A percentile compares a stretch with the other conserved stretches of the same genome.
phyloP scores from a whole-genome alignment of 1,140 invertebrate genomes.

The Holcopasites calliopsidis region DNA sequence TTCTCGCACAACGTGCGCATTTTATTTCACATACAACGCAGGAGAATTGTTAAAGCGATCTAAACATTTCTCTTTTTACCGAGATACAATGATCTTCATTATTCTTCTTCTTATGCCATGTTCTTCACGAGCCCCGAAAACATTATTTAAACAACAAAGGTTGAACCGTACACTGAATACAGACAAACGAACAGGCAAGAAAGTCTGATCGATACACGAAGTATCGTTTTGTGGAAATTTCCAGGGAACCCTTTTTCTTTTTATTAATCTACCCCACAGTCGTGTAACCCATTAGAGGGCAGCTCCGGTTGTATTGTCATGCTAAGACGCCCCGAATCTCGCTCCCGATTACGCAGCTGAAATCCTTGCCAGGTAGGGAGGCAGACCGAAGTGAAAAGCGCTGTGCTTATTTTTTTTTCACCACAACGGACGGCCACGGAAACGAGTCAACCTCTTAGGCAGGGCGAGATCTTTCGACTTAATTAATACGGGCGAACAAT shows the following conservation, averaged over 20 bases:
- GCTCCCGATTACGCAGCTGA: conserved; percentile 52
- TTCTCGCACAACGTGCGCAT: too few relatives aligned
- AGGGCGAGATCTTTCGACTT: conserved; percentile 37
- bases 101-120: too few relatives aligned
- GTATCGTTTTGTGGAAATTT: conserved; percentile 73
- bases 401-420: conserved; percentile 47
- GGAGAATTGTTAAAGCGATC: too few relatives aligned
- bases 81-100: too few relatives aligned
- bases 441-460: conserved; percentile 22
- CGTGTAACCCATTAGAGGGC: conserved; percentile 62
- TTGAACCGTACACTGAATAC: too few relatives aligned
- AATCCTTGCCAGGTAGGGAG: conserved; percentile 27
- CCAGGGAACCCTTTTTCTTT: conserved; percentile 37
- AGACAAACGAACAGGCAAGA: conserved; percentile 60
- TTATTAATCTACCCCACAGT: conserved; percentile 38
- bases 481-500: conserved; percentile 39
- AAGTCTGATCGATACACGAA: conserved; percentile 72
- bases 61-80: too few relatives aligned
- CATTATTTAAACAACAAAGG: neutral
- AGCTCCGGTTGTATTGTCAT: conserved; percentile 64
- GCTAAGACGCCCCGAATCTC: conserved; percentile 68
- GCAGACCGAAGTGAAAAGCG: neutral
- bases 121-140: too few relatives aligned
- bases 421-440: neutral
- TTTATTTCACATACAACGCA: too few relatives aligned